Evolutionary conservation across 2,113 vertebrate genomes (phyloP).

Genomic region (Alosa alosa): DNA sequence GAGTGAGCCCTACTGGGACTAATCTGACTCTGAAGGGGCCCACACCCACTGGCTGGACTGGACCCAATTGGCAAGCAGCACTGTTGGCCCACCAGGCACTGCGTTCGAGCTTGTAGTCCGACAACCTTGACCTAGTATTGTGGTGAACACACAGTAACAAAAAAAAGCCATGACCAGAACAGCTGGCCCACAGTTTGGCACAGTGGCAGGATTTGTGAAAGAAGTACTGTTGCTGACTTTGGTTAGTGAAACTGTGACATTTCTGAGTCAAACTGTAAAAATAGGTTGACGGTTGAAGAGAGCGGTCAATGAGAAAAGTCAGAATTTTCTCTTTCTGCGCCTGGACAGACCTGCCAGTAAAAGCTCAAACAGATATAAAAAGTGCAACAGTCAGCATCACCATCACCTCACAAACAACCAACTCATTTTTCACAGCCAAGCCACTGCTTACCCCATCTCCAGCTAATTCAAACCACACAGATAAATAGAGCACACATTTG

Average conservation of each 20-base stretch:
- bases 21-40: not conserved
- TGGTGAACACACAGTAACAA: not conserved
- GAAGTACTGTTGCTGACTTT: not conserved
- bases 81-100: not conserved
- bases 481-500: too few species aligned
- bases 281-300: not conserved
- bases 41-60: not conserved
- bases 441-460: not conserved
- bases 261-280: not conserved
- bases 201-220: not conserved
- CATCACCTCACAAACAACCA: not conserved
- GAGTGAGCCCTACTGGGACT: not conserved
- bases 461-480: not conserved
- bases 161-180: not conserved
- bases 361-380: not conserved
- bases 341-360: not conserved
- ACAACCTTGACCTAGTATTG: slow-evolving; percentile 3
- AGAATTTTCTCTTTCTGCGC: not conserved
- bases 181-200: not conserved
- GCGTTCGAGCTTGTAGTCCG: not conserved
- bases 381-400: not conserved
- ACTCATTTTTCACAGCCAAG: not conserved
- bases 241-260: not conserved
- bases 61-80: not conserved
- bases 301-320: not conserved